Percentiles rank a stretch among this genome's conserved stretches.
Evolutionary conservation across 2,797 vertebrate genomes (phyloP).

Genomic region (Balearica regulorum): DNA sequence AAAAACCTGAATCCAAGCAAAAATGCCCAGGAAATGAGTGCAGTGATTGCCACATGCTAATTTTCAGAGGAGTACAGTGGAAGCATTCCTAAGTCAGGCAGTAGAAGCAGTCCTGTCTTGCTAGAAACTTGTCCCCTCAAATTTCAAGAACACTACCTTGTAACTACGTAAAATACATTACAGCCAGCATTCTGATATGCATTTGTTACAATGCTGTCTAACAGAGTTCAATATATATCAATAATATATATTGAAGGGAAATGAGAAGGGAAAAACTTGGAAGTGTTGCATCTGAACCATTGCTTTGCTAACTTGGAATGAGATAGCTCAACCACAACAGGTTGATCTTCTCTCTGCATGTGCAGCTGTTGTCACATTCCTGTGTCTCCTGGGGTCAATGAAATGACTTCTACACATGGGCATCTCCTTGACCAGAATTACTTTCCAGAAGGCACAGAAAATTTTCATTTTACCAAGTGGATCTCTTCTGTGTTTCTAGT

Average conservation of each 20-base stretch:
- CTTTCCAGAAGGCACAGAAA: neutral
- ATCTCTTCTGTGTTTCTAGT: neutral
- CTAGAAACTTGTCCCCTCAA: neutral
- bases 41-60: neutral
- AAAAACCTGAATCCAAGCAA: neutral
- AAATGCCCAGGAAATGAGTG: neutral
- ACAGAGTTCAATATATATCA: neutral
- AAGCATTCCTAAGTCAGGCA: neutral
- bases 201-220: neutral
- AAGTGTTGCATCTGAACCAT: neutral
- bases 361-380: neutral
- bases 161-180: neutral
- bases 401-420: neutral
- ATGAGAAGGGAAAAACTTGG: neutral
- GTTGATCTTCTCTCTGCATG: neutral
- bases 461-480: neutral
- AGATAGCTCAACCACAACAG: neutral
- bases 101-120: neutral
- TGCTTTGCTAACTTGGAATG: neutral
- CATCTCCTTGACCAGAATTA: neutral
- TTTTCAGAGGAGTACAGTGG: neutral
- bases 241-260: neutral
- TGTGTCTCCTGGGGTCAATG: neutral
- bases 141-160: neutral
- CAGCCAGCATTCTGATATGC: neutral